These are phyloP conservation scores for Hylia prasina DNA, from an alignment of 2,113 vertebrate species.

Conservation along the genomic window DNA sequence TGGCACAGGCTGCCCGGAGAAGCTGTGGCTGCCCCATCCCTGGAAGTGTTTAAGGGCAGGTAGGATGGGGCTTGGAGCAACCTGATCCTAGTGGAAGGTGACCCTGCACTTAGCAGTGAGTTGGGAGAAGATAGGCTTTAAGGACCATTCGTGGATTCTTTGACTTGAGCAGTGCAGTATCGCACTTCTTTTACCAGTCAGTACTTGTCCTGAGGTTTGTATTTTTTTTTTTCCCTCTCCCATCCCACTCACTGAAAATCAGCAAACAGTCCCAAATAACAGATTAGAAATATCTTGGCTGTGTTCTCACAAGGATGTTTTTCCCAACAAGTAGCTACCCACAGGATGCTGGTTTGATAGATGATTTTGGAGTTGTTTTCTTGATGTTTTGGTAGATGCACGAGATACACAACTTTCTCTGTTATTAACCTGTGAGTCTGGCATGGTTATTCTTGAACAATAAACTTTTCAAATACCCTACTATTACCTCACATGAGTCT, in stretches of 20 bases:
- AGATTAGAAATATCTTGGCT: neutral
- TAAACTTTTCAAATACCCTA: neutral
- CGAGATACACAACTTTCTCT: neutral
- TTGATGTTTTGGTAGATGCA: neutral
- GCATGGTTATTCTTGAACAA: neutral
- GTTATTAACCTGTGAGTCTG: neutral
- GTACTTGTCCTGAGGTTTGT: neutral
- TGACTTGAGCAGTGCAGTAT: neutral
- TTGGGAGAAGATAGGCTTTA: neutral
- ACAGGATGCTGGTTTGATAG: accelerated
- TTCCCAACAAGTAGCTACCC: neutral
- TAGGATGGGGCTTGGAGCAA: neutral
- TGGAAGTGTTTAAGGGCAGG: neutral
- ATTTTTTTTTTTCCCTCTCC: neutral
- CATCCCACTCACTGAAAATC: neutral
- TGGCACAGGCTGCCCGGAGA: neutral
- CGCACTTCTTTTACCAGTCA: neutral
- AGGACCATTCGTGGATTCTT: neutral
- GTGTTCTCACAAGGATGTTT: neutral
- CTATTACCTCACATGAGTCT: neutral
- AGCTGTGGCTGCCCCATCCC: neutral
- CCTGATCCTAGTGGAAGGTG: neutral
- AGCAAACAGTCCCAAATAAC: neutral
- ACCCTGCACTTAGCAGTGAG: neutral
- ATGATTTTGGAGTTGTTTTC: neutral